Evolutionary conservation across 2,797 vertebrate genomes (phyloP).

Genomic region (Trachurus trachurus): DNA sequence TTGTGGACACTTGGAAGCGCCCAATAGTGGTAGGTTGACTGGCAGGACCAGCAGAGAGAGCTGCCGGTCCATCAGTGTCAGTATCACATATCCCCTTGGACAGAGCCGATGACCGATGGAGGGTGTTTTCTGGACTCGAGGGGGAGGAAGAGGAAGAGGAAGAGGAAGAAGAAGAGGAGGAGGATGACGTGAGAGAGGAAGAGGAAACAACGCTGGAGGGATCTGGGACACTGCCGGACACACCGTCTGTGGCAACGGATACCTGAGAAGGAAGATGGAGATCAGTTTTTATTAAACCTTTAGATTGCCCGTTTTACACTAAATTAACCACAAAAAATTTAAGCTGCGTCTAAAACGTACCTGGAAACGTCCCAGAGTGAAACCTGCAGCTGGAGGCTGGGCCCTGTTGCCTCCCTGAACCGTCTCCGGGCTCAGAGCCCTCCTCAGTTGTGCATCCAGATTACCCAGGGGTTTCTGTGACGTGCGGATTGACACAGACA

Average conservation of each 20-base stretch:
- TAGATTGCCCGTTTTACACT: background rate
- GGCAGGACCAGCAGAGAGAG: slow-evolving; percentile 37
- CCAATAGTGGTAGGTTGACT: slow-evolving; percentile 87
- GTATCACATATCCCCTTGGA: slow-evolving; percentile 50
- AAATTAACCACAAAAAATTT: background rate
- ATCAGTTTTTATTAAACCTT: slow-evolving; percentile 2
- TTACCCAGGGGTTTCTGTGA: slow-evolving; percentile 71
- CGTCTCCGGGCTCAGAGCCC: slow-evolving; percentile 82
- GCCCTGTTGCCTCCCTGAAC: slow-evolving; percentile 71
- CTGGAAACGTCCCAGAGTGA: slow-evolving; percentile 83
- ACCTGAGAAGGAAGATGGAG: slow-evolving; percentile 67
- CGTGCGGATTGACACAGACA: slow-evolving; percentile 41
- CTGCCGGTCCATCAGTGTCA: slow-evolving; percentile 67
- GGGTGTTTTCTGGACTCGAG: slow-evolving; percentile 94
- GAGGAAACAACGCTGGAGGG: slow-evolving; percentile 69
- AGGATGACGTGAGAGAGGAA: slow-evolving; percentile 77
- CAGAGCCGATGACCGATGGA: slow-evolving; percentile 84
- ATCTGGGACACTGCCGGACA: slow-evolving; percentile 48
- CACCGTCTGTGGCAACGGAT: slow-evolving; percentile 72
- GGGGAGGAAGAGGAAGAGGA: slow-evolving; percentile 84
- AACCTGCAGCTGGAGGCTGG: slow-evolving; percentile 53
- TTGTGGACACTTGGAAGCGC: slow-evolving; percentile 91
- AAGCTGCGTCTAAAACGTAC: slow-evolving; percentile 58
- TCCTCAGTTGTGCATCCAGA: slow-evolving; percentile 69
- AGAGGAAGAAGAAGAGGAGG: slow-evolving; percentile 75